phyloP scores from a whole-genome alignment of 2,113 vertebrate genomes.

The Mirza zaza region DNA sequence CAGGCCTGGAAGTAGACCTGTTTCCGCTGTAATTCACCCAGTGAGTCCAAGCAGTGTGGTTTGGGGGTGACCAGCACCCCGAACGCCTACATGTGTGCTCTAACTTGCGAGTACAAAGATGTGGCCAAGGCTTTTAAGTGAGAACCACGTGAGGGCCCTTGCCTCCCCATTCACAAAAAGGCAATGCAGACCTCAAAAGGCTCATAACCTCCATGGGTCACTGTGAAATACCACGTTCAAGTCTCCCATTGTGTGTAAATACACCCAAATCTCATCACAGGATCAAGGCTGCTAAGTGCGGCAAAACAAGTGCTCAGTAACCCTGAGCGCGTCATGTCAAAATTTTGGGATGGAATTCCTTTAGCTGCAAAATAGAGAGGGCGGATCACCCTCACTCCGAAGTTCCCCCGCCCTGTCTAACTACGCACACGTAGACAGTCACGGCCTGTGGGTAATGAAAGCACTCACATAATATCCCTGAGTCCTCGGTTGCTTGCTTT shows the following conservation, averaged over 20 bases:
- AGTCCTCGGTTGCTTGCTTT: background rate
- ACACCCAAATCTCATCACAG: background rate
- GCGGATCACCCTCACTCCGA: background rate
- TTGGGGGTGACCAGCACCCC: background rate
- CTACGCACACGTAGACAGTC: background rate
- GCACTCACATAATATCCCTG: no score
- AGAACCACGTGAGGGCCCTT: background rate
- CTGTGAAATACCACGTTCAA: no score
- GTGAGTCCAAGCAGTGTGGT: background rate
- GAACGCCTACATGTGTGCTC: background rate
- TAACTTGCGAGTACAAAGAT: background rate
- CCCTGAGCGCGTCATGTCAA: background rate
- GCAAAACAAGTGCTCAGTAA: background rate
- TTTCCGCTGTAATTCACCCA: background rate
- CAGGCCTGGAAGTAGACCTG: background rate
- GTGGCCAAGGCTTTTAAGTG: background rate
- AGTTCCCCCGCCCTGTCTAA: accelerated
- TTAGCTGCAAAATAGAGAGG: background rate
- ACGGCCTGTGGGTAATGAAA: background rate
- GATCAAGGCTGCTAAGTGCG: background rate
- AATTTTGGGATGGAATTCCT: background rate
- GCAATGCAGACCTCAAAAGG: background rate
- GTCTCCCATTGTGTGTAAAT: background rate
- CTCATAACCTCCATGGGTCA: background rate
- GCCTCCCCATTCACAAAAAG: background rate